phyloP scores from a whole-genome alignment of 2,888 invertebrate genomes.

The Euzophera pinguis region DNA sequence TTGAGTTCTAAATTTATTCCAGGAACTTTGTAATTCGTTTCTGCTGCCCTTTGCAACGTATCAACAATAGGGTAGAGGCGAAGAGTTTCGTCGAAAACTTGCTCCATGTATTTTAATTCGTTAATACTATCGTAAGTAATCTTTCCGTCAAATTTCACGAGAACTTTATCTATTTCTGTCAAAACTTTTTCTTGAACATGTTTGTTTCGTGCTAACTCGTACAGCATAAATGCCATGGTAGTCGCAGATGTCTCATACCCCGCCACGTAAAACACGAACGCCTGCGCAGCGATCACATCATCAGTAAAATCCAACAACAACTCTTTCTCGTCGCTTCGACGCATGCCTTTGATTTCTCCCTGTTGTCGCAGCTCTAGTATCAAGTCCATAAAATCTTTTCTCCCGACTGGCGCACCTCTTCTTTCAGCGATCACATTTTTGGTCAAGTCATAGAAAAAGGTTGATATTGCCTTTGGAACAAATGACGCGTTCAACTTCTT shows the following conservation, averaged over 20 bases:
- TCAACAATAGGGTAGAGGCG: constrained; percentile 65
- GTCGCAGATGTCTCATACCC: constrained; percentile 68
- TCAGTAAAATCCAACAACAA: constrained; percentile 38
- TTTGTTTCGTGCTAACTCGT: constrained; percentile 50
- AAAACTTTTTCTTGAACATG: constrained; percentile 51
- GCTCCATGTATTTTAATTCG: constrained; percentile 56
- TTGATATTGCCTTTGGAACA: constrained; percentile 29
- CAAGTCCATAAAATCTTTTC: constrained; percentile 51
- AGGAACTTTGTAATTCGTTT: constrained; percentile 34
- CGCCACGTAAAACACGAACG: constrained; percentile 60
- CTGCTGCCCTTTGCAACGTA: constrained; percentile 47
- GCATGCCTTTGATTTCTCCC: constrained; percentile 28
- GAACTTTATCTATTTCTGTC: constrained; percentile 41
- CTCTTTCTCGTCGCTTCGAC: constrained; percentile 20
- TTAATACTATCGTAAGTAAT: constrained; percentile 52
- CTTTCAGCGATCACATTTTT: constrained; percentile 33
- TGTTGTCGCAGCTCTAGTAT: constrained; percentile 39
- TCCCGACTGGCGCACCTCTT: constrained; percentile 33
- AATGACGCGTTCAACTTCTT: constrained; percentile 33
- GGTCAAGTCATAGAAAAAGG: constrained; percentile 37
- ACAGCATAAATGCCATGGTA: constrained; percentile 48
- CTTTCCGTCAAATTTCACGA: constrained; percentile 38
- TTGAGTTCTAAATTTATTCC: constrained; percentile 20
- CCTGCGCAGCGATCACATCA: constrained; percentile 51
- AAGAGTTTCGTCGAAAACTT: constrained; percentile 54